phyloP scores from a whole-genome alignment of 2,113 vertebrate species.

The Xiphophorus hellerii region DNA sequence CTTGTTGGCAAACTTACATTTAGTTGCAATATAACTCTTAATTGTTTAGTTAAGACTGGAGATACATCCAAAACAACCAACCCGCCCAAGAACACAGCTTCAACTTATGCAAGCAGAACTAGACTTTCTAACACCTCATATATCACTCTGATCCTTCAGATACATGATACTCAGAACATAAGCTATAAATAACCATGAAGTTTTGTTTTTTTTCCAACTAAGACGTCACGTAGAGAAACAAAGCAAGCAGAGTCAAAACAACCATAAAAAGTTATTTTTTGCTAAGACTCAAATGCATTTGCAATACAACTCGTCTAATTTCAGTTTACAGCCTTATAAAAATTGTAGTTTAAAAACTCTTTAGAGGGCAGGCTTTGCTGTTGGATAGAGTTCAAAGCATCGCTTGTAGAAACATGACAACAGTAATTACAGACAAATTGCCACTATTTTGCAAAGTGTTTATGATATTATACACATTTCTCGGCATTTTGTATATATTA shows the following conservation, averaged over 20 bases:
- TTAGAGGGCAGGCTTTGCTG: not conserved
- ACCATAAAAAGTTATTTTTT: not conserved
- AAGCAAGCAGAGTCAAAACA: not conserved
- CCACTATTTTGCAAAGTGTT: not conserved
- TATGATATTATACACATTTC: not conserved
- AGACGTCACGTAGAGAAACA: not conserved
- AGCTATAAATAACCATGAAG: slow-evolving; percentile 15
- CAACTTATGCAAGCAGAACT: slow-evolving; percentile 27
- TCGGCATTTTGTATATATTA: not conserved
- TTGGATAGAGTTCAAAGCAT: not conserved
- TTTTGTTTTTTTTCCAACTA: not conserved
- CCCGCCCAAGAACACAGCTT: not conserved
- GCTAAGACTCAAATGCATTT: not conserved
- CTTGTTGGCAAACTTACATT: not conserved
- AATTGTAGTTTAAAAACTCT: not conserved
- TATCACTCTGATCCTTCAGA: slow-evolving; percentile 6
- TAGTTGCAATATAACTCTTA: not conserved
- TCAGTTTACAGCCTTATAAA: not conserved
- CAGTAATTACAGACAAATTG: not conserved
- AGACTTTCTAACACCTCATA: slow-evolving; percentile 4
- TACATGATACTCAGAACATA: slow-evolving; percentile 13
- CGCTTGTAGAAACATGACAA: not conserved
- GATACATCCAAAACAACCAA: slow-evolving; percentile 5
- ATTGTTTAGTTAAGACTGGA: not conserved
- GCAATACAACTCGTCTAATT: not conserved